Percentiles rank a stretch among this genome's conserved stretches.
These are phyloP conservation scores for Drosophila monieri DNA, from an alignment of 2,888 invertebrate species.

Conservation along the genomic window DNA sequence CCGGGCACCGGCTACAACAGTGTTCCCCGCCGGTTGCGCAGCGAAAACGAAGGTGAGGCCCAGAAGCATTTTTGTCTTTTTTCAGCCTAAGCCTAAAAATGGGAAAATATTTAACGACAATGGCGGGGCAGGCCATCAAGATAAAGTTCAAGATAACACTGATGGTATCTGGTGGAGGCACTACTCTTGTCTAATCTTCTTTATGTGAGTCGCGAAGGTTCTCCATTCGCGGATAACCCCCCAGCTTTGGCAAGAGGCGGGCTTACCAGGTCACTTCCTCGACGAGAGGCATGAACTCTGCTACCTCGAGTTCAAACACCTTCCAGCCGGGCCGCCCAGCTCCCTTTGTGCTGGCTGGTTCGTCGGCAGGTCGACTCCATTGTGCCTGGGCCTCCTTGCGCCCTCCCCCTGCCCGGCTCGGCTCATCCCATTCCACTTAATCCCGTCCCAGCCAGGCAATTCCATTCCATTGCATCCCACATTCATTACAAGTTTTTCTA, in stretches of 20 bases:
- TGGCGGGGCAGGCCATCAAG: not conserved
- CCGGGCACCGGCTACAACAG: slow-evolving; percentile 53
- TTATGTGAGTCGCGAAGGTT: not conserved
- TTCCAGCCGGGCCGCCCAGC: slow-evolving; percentile 20
- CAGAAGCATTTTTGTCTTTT: not conserved
- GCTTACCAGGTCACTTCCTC: slow-evolving; percentile 32
- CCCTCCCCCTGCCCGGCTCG: slow-evolving; percentile 4
- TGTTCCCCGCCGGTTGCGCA: slow-evolving; percentile 76
- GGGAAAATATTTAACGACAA: not conserved
- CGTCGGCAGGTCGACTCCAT: slow-evolving; percentile 42
- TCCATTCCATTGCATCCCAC: slow-evolving; percentile 50
- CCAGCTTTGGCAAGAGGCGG: not conserved
- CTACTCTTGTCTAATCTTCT: not conserved
- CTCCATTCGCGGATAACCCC: not conserved
- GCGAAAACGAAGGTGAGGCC: slow-evolving; percentile 82
- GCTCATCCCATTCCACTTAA: slow-evolving; percentile 10
- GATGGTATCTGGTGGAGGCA: not conserved
- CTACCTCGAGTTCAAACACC: slow-evolving; percentile 59
- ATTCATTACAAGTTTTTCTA: slow-evolving; percentile 59
- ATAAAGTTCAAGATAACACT: not conserved
- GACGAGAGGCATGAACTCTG: slow-evolving; percentile 46
- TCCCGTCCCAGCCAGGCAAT: slow-evolving; percentile 8
- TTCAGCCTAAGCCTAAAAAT: not conserved
- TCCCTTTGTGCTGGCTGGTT: not conserved
- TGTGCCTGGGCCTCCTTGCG: slow-evolving; percentile 30